These are phyloP conservation scores for Macrosoma leucophasiata DNA, from an alignment of 2,888 invertebrate species.

Conservation along the genomic window DNA sequence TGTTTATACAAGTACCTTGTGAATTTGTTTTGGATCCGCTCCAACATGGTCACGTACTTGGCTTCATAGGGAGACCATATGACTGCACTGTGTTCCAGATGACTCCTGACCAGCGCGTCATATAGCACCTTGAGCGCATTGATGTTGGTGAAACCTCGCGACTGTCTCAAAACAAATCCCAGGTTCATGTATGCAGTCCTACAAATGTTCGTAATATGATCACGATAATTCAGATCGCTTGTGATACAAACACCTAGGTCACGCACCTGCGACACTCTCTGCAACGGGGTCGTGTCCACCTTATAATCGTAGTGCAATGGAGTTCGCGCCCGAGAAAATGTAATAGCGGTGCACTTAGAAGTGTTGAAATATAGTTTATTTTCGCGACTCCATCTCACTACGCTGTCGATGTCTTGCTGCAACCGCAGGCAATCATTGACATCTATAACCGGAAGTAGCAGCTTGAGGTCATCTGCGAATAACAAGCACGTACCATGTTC, in stretches of 20 bases:
- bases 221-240: background rate
- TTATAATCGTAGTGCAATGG: background rate
- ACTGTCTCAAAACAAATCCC: slow-evolving; percentile 3
- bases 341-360: background rate
- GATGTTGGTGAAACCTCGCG: background rate
- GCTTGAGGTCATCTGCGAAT: slow-evolving; percentile 3
- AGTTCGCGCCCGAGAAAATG: background rate
- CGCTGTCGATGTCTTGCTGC: background rate
- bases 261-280: background rate
- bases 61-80: slow-evolving; percentile 5
- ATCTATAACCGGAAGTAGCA: background rate
- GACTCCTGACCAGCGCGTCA: slow-evolving; percentile 6
- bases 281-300: background rate
- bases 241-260: background rate
- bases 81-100: slow-evolving; percentile 3
- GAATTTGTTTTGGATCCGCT: background rate
- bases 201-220: background rate
- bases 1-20: too few relatives aligned
- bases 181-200: background rate
- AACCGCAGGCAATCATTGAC: background rate
- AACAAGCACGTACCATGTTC: background rate
- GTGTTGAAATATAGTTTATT: background rate
- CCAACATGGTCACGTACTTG: background rate
- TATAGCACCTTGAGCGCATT: background rate
- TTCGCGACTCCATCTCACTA: background rate